Conservation (phyloP, 2,888 invertebrate genomes). For the Holacanthella duospinosa region DNA sequence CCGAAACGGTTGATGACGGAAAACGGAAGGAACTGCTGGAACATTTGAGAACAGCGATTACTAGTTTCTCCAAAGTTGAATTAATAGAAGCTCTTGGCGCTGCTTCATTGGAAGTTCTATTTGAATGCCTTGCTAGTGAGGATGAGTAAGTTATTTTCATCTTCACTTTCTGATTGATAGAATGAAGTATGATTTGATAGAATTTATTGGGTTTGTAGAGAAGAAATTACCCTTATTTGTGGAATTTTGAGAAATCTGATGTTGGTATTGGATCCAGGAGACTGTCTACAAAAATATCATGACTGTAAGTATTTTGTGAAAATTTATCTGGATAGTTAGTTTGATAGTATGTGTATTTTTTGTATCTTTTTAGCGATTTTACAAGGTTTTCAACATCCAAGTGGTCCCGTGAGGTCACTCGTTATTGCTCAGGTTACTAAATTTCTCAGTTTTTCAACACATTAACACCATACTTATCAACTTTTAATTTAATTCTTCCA, state of each 20-base stretch:
- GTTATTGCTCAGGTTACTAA: constrained; percentile 34
- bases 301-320: too few relatives aligned
- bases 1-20: background rate
- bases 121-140: constrained; percentile 29
- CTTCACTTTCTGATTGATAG: background rate
- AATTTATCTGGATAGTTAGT: too few relatives aligned
- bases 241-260: constrained; percentile 33
- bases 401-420: constrained; percentile 25
- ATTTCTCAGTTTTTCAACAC: too few relatives aligned
- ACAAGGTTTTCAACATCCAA: constrained; percentile 31
- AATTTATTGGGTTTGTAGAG: constrained; percentile 14
- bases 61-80: constrained; percentile 22
- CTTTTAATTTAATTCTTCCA: constrained; percentile 12
- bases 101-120: constrained; percentile 27
- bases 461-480: too few relatives aligned
- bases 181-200: background rate
- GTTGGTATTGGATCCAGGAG: constrained; percentile 27
- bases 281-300: constrained; percentile 27
- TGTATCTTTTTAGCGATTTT: too few relatives aligned
- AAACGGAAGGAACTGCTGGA: constrained; percentile 20
- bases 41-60: constrained; percentile 28
- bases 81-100: constrained; percentile 21
- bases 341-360: too few relatives aligned
- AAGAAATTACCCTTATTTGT: constrained; percentile 28
- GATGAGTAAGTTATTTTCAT: constrained; percentile 13